These are phyloP conservation scores for Dicerorhinus sumatrensis DNA, from an alignment of 2,113 vertebrate species.

Conservation along the genomic window DNA sequence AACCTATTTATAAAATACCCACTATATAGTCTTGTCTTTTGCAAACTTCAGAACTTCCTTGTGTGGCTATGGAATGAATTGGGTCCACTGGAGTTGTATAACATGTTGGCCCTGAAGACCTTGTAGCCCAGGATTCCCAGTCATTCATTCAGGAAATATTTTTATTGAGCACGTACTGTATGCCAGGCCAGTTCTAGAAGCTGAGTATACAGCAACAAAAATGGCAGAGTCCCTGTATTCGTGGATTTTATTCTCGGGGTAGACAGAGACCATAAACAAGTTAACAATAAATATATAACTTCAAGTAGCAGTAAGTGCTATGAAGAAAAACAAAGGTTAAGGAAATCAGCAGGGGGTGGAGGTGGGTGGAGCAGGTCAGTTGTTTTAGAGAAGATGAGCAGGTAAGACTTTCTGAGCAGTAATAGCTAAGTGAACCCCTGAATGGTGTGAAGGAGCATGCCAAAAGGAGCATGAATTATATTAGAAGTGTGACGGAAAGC, in stretches of 20 bases:
- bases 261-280: background rate
- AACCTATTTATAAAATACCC: background rate
- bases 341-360: background rate
- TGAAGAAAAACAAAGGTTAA: background rate
- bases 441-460: background rate
- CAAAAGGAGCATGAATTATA: background rate
- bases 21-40: background rate
- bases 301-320: background rate
- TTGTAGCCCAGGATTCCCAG: background rate
- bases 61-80: background rate
- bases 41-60: background rate
- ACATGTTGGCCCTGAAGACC: background rate
- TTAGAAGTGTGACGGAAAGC: background rate
- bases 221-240: background rate
- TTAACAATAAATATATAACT: background rate
- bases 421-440: background rate
- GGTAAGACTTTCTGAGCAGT: background rate
- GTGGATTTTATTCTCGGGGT: background rate
- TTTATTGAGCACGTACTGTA: background rate
- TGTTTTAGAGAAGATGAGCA: background rate
- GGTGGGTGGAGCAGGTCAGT: background rate
- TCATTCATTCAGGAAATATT: background rate
- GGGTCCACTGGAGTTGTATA: background rate
- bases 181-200: background rate
- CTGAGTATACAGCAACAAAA: background rate